Conservation (phyloP, 2,888 invertebrate species). For the Lordiphosa fenestrarum region DNA sequence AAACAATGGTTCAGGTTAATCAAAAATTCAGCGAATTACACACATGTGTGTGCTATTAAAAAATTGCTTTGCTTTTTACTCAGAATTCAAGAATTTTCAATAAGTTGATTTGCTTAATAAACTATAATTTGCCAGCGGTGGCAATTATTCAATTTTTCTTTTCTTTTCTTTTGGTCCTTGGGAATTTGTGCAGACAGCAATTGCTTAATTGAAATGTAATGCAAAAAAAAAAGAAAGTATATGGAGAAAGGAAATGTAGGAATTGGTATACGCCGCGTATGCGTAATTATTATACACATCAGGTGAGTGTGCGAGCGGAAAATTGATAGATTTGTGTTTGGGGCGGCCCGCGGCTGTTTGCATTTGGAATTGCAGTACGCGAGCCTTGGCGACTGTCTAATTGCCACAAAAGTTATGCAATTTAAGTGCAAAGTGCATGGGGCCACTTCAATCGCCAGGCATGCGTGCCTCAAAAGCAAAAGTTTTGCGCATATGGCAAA, state of each 20-base stretch:
- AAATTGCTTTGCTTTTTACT: constrained; percentile 1
- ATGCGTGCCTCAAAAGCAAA: constrained; percentile 69
- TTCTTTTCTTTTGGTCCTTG: constrained; percentile 35
- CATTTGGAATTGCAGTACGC: constrained; percentile 35
- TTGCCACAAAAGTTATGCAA: constrained; percentile 73
- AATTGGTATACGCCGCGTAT: constrained; percentile 49
- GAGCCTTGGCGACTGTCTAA: constrained; percentile 42
- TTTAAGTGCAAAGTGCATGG: constrained; percentile 69
- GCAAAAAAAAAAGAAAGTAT: constrained; percentile 2
- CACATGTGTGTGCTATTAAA: constrained; percentile 33
- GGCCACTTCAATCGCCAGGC: constrained; percentile 65
- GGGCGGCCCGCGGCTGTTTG: constrained; percentile 33
- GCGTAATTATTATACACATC: constrained; percentile 60
- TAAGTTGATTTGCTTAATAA: constrained; percentile 28
- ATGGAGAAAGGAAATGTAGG: constrained; percentile 3
- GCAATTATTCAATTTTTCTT: constrained; percentile 40
- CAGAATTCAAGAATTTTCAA: constrained; percentile 18
- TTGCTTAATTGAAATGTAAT: constrained; percentile 64
- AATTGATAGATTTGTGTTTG: constrained; percentile 63
- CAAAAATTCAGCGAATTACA: constrained; percentile 17
- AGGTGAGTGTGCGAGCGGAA: constrained; percentile 29
- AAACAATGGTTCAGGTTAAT: not conserved
- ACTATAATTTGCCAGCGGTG: constrained; percentile 48
- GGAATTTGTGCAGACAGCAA: constrained; percentile 64
- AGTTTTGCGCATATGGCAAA: constrained; percentile 65